Evolutionary conservation across 2,888 invertebrate genomes (phyloP), one percentile per base, ranked within the genome.

Genomic region (Platerodrilus igneus): DNA sequence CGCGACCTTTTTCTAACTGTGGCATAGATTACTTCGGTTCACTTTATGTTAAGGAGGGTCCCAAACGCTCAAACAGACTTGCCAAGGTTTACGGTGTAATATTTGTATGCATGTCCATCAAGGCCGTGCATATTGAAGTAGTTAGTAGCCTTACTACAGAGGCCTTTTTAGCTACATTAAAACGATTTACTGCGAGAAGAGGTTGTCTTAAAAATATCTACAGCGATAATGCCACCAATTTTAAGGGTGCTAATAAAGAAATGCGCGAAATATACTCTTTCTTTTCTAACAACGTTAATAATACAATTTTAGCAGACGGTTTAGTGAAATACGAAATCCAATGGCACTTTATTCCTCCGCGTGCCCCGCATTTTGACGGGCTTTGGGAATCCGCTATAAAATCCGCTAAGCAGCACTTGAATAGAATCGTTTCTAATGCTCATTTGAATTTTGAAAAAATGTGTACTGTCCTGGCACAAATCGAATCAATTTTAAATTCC

Each of bases 171-270:
- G 55, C 57, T 0, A 46, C 58, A 1, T 37, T 62, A 3, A 37
- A 56, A 7, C 32, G 61, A 27, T 63, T 63, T 30, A 37, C 57
- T 0, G 40, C 56, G 1, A 15, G 59, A 14, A 20, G 60, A 31
- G 63, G 60, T 2, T 17, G 46, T 3, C 51, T 52, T 1, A 15
- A 34, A 6, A 37, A 56, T 2, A 41, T 64, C 0, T 56, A 49
- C 20, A 56, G 55, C 2, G 64, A 65, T 31, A 58, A 59, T 16
- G 60, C 57, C 3, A 56, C 57, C 1, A 65, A 62, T 33, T 64
- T 62, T 31, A 48, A 59, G 2, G 61, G 58, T 3, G 59, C 61
- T 0, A 45, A 45, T 4, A 9, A 9, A 6, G 30, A 30, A 30
- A 8, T 26, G 8, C 4, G 9, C 8, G n/a, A n/a, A n/a, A n/a